Conservation (phyloP, 2,888 invertebrate genomes). For the Sesia apiformis region DNA sequence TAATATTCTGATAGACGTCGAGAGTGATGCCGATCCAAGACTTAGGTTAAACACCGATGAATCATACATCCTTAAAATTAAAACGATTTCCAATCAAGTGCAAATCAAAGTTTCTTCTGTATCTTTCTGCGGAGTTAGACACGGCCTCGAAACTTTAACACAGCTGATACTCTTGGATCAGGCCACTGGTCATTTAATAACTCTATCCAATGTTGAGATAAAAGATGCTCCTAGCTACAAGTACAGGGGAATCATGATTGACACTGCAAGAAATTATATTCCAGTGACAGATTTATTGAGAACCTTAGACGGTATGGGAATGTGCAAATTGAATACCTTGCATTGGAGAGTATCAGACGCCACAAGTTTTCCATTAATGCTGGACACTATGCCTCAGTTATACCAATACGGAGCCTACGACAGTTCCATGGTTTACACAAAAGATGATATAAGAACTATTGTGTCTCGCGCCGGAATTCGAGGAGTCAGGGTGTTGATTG, state of each 20-base stretch:
- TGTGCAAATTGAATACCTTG: slow-evolving; percentile 90
- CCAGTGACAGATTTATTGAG: slow-evolving; percentile 80
- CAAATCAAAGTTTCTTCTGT: slow-evolving; percentile 73
- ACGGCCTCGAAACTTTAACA: slow-evolving; percentile 82
- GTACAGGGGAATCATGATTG: slow-evolving; percentile 91
- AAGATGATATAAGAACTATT: slow-evolving; percentile 79
- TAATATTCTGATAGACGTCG: slow-evolving; percentile 63
- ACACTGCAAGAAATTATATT: slow-evolving; percentile 92
- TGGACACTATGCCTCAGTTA: slow-evolving; percentile 80
- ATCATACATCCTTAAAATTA: slow-evolving; percentile 77
- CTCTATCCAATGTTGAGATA: slow-evolving; percentile 75
- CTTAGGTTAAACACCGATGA: slow-evolving; percentile 81
- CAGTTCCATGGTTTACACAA: slow-evolving; percentile 80
- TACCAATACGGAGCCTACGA: slow-evolving; percentile 88
- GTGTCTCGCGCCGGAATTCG: slow-evolving; percentile 83
- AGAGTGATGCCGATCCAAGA: slow-evolving; percentile 68
- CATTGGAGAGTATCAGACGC: slow-evolving; percentile 94
- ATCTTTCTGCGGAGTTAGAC: slow-evolving; percentile 83
- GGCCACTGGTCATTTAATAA: slow-evolving; percentile 73
- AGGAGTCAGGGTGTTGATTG: slow-evolving; percentile 89
- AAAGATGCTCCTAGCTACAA: slow-evolving; percentile 83
- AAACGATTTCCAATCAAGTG: slow-evolving; percentile 46
- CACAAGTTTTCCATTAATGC: slow-evolving; percentile 90
- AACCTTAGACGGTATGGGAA: slow-evolving; percentile 88
- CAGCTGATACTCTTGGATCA: slow-evolving; percentile 85